Evolutionary conservation across 2,113 vertebrate species (phyloP).

Genomic region (Bubo scandiacus): DNA sequence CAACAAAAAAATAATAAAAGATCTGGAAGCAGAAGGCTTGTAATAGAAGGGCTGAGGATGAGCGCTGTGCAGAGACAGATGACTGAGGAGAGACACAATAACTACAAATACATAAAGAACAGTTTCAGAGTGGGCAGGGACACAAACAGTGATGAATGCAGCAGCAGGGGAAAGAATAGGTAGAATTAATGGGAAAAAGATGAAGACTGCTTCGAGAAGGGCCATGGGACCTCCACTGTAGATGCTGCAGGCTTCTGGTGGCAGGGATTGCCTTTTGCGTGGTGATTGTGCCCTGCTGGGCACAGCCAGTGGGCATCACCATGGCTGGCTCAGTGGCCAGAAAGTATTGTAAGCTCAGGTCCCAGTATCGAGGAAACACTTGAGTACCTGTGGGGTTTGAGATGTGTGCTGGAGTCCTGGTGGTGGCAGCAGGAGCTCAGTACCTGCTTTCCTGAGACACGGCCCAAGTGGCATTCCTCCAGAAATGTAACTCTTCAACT

Average conservation of each 20-base stretch:
- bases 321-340: neutral
- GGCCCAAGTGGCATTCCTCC: fast-evolving
- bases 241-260: neutral
- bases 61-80: neutral
- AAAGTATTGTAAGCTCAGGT: neutral
- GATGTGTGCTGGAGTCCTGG: neutral
- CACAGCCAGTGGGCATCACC: neutral
- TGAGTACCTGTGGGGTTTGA: neutral
- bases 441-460: neutral
- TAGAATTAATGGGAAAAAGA: neutral
- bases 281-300: neutral
- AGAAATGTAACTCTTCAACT: neutral
- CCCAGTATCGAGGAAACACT: neutral
- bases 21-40: neutral
- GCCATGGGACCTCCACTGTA: neutral
- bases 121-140: neutral
- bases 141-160: conserved; percentile 8
- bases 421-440: neutral
- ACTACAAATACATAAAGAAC: neutral
- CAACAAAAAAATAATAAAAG: neutral
- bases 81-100: neutral
- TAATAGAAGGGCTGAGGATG: neutral
- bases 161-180: neutral
- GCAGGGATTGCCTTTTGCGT: neutral
- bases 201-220: neutral